Percentiles rank a stretch among this genome's conserved stretches.
phyloP scores from a whole-genome alignment of 2,797 vertebrate species.

The Hybognathus amarus region DNA sequence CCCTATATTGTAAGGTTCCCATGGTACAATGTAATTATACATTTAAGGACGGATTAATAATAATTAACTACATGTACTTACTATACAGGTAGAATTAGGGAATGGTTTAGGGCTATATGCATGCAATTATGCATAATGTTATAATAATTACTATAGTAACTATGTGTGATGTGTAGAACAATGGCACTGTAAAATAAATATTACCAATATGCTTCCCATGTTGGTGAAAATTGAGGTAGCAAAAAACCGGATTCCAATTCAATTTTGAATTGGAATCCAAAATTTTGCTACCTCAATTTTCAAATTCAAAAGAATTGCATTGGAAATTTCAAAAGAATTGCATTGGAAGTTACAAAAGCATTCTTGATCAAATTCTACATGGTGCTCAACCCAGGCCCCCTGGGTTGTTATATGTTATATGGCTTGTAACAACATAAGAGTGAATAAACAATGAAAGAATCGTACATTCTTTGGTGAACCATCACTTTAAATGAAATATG shows the following conservation, averaged over 20 bases:
- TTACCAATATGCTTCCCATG: too few relatives aligned
- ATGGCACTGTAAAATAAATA: not conserved
- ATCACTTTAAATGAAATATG: not conserved
- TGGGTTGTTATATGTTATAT: too few relatives aligned
- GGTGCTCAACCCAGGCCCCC: not conserved
- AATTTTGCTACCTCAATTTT: not conserved
- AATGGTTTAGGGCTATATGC: not conserved
- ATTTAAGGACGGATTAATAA: not conserved
- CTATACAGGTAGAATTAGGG: too few relatives aligned
- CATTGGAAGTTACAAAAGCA: not conserved
- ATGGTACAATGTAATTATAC: not conserved
- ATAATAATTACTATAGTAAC: not conserved
- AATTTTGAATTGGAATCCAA: not conserved
- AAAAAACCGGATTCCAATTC: too few relatives aligned
- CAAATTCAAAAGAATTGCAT: too few relatives aligned
- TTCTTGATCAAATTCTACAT: not conserved
- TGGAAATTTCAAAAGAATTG: too few relatives aligned
- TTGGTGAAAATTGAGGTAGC: too few relatives aligned
- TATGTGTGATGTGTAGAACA: not conserved
- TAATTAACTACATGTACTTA: not conserved
- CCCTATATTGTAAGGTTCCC: too few relatives aligned
- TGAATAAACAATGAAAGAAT: conserved; percentile 2
- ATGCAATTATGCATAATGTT: too few relatives aligned
- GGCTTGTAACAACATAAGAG: not conserved
- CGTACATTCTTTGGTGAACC: not conserved